A percentile compares a stretch with the other conserved stretches of the same genome.
phyloP scores from a whole-genome alignment of 2,797 vertebrate genomes.

The Varecia variegata region DNA sequence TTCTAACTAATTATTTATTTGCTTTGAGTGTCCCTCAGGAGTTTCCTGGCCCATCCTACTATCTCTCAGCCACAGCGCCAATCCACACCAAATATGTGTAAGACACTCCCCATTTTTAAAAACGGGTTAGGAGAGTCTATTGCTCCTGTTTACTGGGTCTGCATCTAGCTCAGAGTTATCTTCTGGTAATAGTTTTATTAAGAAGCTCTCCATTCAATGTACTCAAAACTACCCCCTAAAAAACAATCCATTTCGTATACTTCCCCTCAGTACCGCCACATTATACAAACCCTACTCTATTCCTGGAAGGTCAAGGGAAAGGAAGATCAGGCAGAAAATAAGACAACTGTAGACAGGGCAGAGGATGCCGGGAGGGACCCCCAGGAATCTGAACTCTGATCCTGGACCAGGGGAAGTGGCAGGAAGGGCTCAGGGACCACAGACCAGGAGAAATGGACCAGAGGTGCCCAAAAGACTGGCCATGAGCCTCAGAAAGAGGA shows the following conservation, averaged over 20 bases:
- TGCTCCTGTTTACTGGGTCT: not conserved
- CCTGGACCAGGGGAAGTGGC: not conserved
- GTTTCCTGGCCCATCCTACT: not conserved
- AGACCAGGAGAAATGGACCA: not conserved
- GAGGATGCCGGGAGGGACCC: not conserved
- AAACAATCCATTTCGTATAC: not conserved
- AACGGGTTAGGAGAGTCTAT: not conserved
- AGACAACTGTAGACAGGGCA: not conserved
- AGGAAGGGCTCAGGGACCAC: not conserved
- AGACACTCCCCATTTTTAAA: not conserved
- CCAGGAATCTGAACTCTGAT: not conserved
- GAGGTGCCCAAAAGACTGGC: not conserved
- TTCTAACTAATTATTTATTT: not conserved
- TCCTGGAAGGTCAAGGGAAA: not conserved
- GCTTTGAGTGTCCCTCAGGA: not conserved
- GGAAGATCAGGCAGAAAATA: not conserved
- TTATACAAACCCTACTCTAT: not conserved
- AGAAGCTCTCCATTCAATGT: not conserved
- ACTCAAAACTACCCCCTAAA: not conserved
- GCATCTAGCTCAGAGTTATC: not conserved
- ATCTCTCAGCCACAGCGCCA: not conserved
- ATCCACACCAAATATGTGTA: not conserved
- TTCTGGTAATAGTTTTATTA: not conserved
- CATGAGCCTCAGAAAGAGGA: not conserved
- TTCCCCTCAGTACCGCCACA: not conserved